Percentiles rank a stretch among this genome's conserved stretches.
Conservation (phyloP, 2,113 vertebrate genomes). For the Eolophus roseicapilla region DNA sequence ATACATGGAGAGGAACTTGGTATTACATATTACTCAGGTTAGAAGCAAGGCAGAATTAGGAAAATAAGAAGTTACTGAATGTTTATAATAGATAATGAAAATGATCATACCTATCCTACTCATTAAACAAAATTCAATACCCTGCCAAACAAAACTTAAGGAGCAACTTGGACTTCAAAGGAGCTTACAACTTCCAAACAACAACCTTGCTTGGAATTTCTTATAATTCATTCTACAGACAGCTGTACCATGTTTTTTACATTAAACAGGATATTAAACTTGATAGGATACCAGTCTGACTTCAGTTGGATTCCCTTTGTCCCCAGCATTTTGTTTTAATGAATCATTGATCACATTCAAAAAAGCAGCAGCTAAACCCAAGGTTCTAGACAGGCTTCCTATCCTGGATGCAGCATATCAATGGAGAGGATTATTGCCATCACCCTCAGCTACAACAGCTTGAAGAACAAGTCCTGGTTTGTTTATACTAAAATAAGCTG, state of each 20-base stretch:
- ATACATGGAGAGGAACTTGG: background rate
- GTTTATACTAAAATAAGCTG: background rate
- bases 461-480: background rate
- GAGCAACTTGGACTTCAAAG: background rate
- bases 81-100: background rate
- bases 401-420: background rate
- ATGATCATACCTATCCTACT: background rate
- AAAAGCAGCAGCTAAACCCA: background rate
- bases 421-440: background rate
- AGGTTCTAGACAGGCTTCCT: background rate
- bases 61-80: background rate
- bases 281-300: background rate
- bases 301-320: background rate
- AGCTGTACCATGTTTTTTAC: background rate
- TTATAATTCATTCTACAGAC: background rate
- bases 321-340: background rate
- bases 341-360: background rate
- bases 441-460: background rate
- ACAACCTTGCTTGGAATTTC: background rate
- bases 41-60: background rate
- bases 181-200: background rate
- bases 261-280: conserved; percentile 6
- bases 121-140: background rate
- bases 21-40: background rate
- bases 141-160: background rate